Conservation (phyloP, 2,113 vertebrate genomes). For the Ahaetulla prasina region DNA sequence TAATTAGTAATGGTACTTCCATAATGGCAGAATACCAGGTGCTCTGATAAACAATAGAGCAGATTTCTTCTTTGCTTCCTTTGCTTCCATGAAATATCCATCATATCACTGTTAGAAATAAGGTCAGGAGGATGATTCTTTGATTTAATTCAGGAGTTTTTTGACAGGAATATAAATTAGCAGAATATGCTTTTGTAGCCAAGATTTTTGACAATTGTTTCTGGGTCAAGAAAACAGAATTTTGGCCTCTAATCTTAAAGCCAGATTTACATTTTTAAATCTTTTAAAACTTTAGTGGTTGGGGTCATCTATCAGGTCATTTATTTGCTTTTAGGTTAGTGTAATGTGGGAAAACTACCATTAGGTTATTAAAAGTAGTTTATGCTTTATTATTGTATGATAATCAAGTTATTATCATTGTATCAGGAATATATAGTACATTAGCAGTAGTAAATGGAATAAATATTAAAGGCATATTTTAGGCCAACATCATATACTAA, state of each 20-base stretch:
- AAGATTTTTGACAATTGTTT: not conserved
- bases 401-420: not conserved
- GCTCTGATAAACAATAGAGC: not conserved
- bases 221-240: not conserved
- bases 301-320: not conserved
- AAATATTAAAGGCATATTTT: not conserved
- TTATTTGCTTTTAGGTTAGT: not conserved
- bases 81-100: not conserved
- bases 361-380: not conserved
- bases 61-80: not conserved
- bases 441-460: not conserved
- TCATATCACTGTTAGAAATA: not conserved
- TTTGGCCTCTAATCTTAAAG: not conserved
- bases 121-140: not conserved
- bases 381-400: not conserved
- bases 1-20: not conserved
- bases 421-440: not conserved
- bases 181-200: not conserved
- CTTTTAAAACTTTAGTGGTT: not conserved
- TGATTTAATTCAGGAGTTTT: not conserved
- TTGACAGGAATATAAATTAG: not conserved
- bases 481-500: not conserved
- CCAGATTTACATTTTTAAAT: not conserved
- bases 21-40: not conserved
- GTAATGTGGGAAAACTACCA: not conserved